phyloP scores from a whole-genome alignment of 2,113 vertebrate species.

The Eolophus roseicapilla region DNA sequence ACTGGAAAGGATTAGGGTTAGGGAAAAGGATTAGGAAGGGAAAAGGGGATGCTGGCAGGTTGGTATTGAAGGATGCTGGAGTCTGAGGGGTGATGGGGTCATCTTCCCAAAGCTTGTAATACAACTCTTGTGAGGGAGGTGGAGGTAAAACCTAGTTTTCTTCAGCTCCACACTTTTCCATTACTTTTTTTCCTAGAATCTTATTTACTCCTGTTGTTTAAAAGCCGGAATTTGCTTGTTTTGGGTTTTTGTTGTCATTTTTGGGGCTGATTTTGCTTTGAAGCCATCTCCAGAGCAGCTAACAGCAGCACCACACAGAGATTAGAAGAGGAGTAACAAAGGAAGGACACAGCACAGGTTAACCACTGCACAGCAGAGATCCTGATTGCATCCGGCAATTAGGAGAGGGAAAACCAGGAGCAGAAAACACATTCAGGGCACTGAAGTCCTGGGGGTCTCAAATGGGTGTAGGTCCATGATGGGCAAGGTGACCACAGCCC shows the following conservation, averaged over 20 bases:
- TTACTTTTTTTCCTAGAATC: not conserved
- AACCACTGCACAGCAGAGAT: not conserved
- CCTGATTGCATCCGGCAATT: not conserved
- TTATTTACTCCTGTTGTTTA: not conserved
- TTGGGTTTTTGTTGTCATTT: not conserved
- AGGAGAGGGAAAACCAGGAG: not conserved
- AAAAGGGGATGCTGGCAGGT: not conserved
- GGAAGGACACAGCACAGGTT: not conserved
- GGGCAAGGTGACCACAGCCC: not conserved
- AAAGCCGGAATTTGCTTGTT: not conserved
- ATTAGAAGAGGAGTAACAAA: not conserved
- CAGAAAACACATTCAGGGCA: not conserved
- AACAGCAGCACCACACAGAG: not conserved
- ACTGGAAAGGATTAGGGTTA: not conserved
- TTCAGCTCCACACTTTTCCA: not conserved
- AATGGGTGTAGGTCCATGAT: fast-evolving
- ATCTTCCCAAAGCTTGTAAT: not conserved
- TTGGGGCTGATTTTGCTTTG: not conserved
- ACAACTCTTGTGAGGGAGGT: not conserved
- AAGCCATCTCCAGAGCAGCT: not conserved
- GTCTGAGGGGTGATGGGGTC: not conserved
- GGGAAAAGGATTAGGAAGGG: not conserved
- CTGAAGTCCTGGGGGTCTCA: not conserved
- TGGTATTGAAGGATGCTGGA: not conserved
- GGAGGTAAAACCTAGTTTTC: not conserved